Percentiles rank a stretch among this genome's conserved stretches.
These are phyloP conservation scores for Arrhopalites spinosus DNA, from an alignment of 2,888 invertebrate genomes.

Conservation along the genomic window DNA sequence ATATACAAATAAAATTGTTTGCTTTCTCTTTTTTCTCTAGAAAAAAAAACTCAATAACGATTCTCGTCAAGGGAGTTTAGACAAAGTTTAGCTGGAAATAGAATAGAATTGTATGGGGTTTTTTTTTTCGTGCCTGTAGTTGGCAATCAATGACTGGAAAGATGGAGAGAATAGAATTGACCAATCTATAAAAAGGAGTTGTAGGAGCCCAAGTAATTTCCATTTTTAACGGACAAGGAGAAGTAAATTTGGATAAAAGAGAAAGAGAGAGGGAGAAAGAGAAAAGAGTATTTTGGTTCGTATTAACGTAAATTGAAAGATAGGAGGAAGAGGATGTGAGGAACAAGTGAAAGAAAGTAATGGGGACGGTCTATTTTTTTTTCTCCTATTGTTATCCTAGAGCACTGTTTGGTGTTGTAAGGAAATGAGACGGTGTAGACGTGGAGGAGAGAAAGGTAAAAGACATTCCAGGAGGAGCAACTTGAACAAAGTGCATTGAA, in stretches of 20 bases:
- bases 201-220: neutral
- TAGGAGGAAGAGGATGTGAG: neutral
- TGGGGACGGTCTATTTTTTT: conserved; percentile 1
- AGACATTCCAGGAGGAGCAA: conserved; percentile 25
- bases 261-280: neutral
- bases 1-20: too few species aligned
- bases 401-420: neutral
- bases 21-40: too few species aligned
- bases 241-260: neutral
- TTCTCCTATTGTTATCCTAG: neutral
- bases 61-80: too few species aligned
- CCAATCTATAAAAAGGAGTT: too few species aligned
- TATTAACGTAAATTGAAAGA: conserved; percentile 28
- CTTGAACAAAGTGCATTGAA: conserved; percentile 41
- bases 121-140: neutral
- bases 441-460: conserved; percentile 13
- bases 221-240: neutral
- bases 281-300: neutral
- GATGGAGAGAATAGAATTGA: too few species aligned
- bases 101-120: conserved; percentile 4
- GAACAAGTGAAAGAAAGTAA: conserved; percentile 18
- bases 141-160: too few species aligned
- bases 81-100: too few species aligned
- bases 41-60: too few species aligned
- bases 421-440: conserved; percentile 20